Evolutionary conservation across 2,113 vertebrate genomes (phyloP), one percentile per base, ranked within the genome.

Genomic region (Entelurus aequoreus): DNA sequence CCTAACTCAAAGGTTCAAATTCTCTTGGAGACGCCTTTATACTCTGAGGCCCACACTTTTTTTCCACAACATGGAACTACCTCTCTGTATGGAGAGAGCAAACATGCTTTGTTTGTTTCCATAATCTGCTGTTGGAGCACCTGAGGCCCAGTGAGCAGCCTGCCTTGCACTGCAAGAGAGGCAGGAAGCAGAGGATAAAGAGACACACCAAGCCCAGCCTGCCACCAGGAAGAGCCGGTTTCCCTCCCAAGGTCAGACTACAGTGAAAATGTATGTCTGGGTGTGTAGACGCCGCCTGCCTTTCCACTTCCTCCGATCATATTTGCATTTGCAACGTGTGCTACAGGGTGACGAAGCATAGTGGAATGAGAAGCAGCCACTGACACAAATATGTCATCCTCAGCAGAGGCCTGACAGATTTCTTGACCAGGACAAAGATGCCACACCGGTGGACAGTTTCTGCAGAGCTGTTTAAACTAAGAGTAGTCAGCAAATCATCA

Each of bases 91-190:
- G 67, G 75, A 74, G 77, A 80, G 74, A 78, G 84, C 86, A 90
- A 87, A 87, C 78, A 77, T 4, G 48, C 77, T 75, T 72, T 89
- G 84, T 90, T 90, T 88, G 86, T 85, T 86, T 86, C 77, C 65
- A 80, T 86, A 87, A 89, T 90, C 83, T 80, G 77, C 80, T 72
- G 84, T 75, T 79, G 63, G 61, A 86, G 90, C 88, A 87, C 83
- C 84, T 81, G 82, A 84, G 77, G 76, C 78, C 74, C 68, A 65
- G 63, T 5, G 49, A 79, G 68, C 56, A 40, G 79, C 58, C 73
- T 16, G 53, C 68, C 68, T 60, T 56, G 65, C 65, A 57, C 62
- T 46, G 55, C 53, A 60, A 62, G 77, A 82, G 76, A 77, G 79
- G 78, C 85, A 86, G 85, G 79, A 87, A 86, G 77, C 74, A 48